Percentiles rank a stretch among this genome's conserved stretches.
phyloP scores from a whole-genome alignment of 1,140 invertebrate species.

The Diabrotica virgifera region DNA sequence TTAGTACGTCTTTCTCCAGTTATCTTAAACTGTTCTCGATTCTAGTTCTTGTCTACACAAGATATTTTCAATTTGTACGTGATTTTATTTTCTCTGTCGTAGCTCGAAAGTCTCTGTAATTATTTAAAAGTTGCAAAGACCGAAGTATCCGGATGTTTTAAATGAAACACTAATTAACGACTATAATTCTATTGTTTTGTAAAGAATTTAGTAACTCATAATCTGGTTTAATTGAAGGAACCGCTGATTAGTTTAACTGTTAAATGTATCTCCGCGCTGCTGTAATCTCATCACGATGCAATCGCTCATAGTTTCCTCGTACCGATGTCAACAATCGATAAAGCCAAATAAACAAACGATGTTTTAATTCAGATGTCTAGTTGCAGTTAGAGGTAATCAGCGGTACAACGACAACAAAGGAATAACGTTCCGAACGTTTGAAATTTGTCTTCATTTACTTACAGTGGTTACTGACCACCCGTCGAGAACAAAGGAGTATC shows the following conservation, averaged over 20 bases:
- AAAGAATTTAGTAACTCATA: too few relatives aligned
- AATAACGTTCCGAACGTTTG: slow-evolving; percentile 14
- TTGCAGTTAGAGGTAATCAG: slow-evolving; percentile 22
- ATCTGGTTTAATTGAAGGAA: too few relatives aligned
- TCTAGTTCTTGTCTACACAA: too few relatives aligned
- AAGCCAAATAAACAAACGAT: slow-evolving; percentile 10
- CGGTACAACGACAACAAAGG: slow-evolving; percentile 16
- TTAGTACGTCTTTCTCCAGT: too few relatives aligned
- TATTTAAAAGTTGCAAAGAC: too few relatives aligned
- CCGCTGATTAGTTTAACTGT: neutral
- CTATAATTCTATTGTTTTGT: too few relatives aligned
- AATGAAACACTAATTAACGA: too few relatives aligned
- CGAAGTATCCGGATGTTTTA: too few relatives aligned
- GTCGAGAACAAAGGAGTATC: slow-evolving; percentile 28
- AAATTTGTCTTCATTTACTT: slow-evolving; percentile 33
- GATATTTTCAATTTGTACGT: too few relatives aligned
- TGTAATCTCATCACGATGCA: neutral
- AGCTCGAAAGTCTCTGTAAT: too few relatives aligned
- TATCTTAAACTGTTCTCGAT: too few relatives aligned
- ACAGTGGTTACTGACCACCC: slow-evolving; percentile 28
- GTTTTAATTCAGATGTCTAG: slow-evolving; percentile 19
- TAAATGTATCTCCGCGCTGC: neutral
- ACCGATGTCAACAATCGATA: neutral
- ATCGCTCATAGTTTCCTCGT: neutral
- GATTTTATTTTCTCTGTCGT: too few relatives aligned